A percentile compares a stretch with the other conserved stretches of the same genome.
Conservation (phyloP, 2,888 invertebrate genomes). For the Sarcophaga subvicina region DNA sequence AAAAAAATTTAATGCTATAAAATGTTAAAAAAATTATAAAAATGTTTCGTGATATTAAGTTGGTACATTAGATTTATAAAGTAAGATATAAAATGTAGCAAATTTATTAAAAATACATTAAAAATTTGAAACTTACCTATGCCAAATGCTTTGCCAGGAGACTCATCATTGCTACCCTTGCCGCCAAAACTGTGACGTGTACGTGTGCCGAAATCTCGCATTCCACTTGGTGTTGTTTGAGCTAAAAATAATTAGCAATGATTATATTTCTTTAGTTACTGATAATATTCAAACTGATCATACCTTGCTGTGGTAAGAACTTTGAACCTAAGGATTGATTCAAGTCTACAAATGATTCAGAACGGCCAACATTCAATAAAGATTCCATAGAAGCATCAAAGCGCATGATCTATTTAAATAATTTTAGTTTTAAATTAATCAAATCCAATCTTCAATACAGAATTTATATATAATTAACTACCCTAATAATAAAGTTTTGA, state of each 20-base stretch:
- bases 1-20: neutral
- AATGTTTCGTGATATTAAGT: constrained; percentile 50
- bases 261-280: neutral
- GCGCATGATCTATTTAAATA: constrained; percentile 87
- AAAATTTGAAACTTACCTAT: constrained; percentile 85
- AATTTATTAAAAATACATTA: constrained; percentile 22
- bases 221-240: constrained; percentile 71
- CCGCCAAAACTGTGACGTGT: constrained; percentile 85
- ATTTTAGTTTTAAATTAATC: constrained; percentile 18
- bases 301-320: constrained; percentile 78
- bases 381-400: constrained; percentile 91
- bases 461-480: neutral
- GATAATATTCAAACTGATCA: neutral
- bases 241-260: constrained; percentile 68
- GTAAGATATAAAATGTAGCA: constrained; percentile 35
- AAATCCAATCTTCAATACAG: neutral
- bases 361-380: constrained; percentile 87
- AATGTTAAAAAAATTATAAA: constrained; percentile 32
- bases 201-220: constrained; percentile 77
- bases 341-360: constrained; percentile 92
- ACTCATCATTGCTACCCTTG: constrained; percentile 83
- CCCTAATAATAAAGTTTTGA: neutral
- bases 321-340: constrained; percentile 80
- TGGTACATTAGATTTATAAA: constrained; percentile 43
- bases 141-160: constrained; percentile 89